Evolutionary conservation across 35 echinoderm and acorn worm genomes (phyloP), one percentile per base, ranked within the genome.

Genomic region (Strongylocentrotus purpuratus): DNA sequence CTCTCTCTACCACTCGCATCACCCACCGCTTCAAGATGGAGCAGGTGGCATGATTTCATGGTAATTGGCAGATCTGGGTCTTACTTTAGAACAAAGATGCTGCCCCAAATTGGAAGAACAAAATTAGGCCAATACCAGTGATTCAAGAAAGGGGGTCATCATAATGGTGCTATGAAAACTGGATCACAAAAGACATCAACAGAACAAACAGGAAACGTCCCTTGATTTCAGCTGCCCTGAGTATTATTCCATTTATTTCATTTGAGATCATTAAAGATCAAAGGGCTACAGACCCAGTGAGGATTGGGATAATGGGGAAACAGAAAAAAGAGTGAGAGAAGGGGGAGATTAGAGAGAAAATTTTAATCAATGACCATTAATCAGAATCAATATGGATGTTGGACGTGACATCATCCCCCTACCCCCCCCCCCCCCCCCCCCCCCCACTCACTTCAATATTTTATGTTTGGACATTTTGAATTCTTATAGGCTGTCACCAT

Each of bases 41-140:
- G 87, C 87, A 89, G 87, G 87, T 89, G 87, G 87, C n/a, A 33
- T 46, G 87, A 89, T 89, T 13, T 89, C 87, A 89, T 89, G 87
- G 87, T 41, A 89, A 89, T 89, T 89, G 87, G 87, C 87, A 89
- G 87, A 89, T 89, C 87, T 89, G 87, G 87, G 45, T 46, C 45
- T 89, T 89, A 78, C 65, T 78, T 33, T 45, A 89, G 87, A 89
- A 89, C 87, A 89, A 89, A 89, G 87, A 46, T 46, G 20, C 87
- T 45, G 87, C 45, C 87, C 17, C 1, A 33, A 89, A 89, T n/a
- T n/a, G n/a, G n/a, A n/a, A n/a, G n/a, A n/a, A n/a, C n/a, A n/a
- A n/a, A n/a, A n/a, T 33, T 89, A 46, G 87, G 87, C 45, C 87
- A 45, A 31, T 89, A 78, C 22, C 65, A 78, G 65, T 2, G 28